Evolutionary conservation across 2,113 vertebrate genomes (phyloP).

Genomic region (Eolophus roseicapilla): DNA sequence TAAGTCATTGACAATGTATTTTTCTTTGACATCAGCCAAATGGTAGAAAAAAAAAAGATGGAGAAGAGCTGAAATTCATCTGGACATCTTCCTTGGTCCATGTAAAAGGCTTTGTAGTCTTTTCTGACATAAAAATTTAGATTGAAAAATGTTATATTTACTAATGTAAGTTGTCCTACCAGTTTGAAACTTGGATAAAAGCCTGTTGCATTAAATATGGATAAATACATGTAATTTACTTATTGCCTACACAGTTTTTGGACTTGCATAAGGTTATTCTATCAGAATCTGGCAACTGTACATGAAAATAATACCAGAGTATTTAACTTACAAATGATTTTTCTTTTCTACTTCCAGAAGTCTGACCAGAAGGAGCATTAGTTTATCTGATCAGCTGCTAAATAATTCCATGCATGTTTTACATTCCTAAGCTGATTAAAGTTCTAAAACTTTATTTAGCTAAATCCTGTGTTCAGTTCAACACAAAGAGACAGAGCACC

Average conservation of each 20-base stretch:
- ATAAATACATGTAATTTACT: background rate
- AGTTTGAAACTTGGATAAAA: background rate
- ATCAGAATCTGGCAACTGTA: background rate
- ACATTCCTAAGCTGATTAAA: background rate
- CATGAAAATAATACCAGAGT: background rate
- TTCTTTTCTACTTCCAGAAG: background rate
- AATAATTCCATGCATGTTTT: background rate
- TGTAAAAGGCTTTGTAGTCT: background rate
- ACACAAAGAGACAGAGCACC: background rate
- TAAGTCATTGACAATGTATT: background rate
- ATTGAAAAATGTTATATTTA: background rate
- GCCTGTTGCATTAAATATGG: background rate
- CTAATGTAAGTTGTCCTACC: background rate
- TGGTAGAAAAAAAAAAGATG: background rate
- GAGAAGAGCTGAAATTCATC: background rate
- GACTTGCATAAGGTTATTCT: background rate
- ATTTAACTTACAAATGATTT: background rate
- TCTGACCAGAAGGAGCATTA: background rate
- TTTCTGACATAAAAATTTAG: background rate
- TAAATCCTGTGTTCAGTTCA: background rate
- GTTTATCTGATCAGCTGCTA: background rate
- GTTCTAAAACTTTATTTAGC: background rate
- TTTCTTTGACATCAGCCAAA: background rate
- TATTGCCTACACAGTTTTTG: background rate
- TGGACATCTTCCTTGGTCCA: background rate